Evolutionary conservation across 2,797 vertebrate genomes (phyloP), one percentile per base, ranked within the genome.

Genomic region (Chaetodon trifasciatus): DNA sequence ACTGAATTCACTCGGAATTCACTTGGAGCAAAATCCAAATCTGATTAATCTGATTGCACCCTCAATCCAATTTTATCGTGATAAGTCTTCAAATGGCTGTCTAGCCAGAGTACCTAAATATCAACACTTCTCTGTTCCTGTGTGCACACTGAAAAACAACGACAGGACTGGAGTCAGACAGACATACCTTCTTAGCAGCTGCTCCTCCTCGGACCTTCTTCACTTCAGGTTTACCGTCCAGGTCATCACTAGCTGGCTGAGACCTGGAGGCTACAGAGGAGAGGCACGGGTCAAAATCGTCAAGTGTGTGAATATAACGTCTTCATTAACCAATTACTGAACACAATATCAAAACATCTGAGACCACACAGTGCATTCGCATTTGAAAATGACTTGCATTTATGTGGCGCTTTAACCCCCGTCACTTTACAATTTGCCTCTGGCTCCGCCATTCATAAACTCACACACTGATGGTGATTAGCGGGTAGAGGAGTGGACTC

Each of bases 101-200:
- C 11, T 40, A 40, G 7, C 50, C 32, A 42, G 17, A 42, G 4
- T 28, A 35, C 44, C 5, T 28, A 50, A 28, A 23, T 12, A 58
- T 46, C 7, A 10, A 47, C 46, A 19, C 1, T 2, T 32, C 5
- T 70, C 6, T 49, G 32, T 39, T 40, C 6, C 19, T 52, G 47
- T 65, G 40, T 60, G 24, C 7, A 46, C 12, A 6, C 6, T 19
- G 19, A 39, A 62, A 24, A 23, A 19, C 2, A 44, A n/a, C 60
- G 23, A 44, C 23, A 6, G 3, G 35, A 24, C 9, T 6, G 63
- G 21, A 39, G 47, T 11, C 15, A 44, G 63, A 52, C 5, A 63
- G 24, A 67, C 52, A 0, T 86, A 99, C 98, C 97, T 98, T 99
- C 96, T 98, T 99, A 83, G 95, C 94, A 32, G 97, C 93, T 2